Conservation (phyloP, 2,888 invertebrate species). For the Callyntrura guangdongensis region DNA sequence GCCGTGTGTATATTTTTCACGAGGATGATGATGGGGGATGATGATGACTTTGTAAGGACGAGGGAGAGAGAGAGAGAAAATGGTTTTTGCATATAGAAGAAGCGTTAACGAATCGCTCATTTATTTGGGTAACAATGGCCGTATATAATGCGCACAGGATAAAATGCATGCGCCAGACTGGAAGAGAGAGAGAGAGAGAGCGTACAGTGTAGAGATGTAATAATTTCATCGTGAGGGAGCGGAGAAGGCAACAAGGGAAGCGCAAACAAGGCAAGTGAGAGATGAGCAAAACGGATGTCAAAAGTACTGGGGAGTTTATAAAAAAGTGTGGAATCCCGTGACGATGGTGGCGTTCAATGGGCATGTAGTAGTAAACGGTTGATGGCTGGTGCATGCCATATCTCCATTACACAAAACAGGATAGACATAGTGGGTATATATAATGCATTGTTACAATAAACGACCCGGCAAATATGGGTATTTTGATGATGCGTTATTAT, state of each 20-base stretch:
- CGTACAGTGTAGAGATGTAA: background rate
- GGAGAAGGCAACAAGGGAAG: slow-evolving; percentile 48
- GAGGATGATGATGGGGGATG: slow-evolving; percentile 3
- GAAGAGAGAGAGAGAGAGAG: background rate
- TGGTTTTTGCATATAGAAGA: slow-evolving; percentile 16
- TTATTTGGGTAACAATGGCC: slow-evolving; percentile 2
- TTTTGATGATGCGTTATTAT: background rate
- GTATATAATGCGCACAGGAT: background rate
- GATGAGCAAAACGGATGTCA: slow-evolving; percentile 70
- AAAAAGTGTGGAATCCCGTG: slow-evolving; percentile 52
- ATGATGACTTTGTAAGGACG: slow-evolving; percentile 41
- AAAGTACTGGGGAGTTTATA: slow-evolving; percentile 38
- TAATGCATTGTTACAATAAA: background rate
- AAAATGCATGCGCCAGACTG: background rate
- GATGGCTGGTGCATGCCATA: slow-evolving; percentile 46
- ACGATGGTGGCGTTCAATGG: slow-evolving; percentile 42
- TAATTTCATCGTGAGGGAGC: slow-evolving; percentile 55
- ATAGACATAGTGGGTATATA: background rate
- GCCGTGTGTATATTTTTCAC: background rate
- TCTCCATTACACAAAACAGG: slow-evolving; percentile 25
- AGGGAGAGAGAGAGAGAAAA: background rate
- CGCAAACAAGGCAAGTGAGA: slow-evolving; percentile 57
- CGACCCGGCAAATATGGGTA: background rate
- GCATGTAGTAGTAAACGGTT: background rate
- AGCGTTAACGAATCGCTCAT: slow-evolving; percentile 26